Evolutionary conservation across 2,888 invertebrate species (phyloP).

Genomic region (Lasius fuliginosus): DNA sequence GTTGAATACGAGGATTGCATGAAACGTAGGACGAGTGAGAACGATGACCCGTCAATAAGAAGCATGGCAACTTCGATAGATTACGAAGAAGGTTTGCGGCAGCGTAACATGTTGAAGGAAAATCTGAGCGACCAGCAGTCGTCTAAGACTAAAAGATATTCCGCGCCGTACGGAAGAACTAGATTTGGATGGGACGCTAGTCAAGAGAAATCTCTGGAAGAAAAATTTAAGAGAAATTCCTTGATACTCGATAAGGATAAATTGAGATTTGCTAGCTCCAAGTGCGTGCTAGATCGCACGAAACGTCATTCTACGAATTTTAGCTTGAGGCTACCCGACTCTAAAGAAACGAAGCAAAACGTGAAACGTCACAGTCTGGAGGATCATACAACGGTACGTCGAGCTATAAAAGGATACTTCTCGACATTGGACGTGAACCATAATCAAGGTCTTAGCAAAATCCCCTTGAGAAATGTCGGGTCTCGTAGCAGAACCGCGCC

Average conservation of each 20-base stretch:
- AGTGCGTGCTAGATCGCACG: constrained; percentile 76
- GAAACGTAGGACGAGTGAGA: constrained; percentile 73
- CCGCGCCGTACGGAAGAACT: constrained; percentile 68
- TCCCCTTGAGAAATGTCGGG: constrained; percentile 81
- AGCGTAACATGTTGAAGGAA: constrained; percentile 67
- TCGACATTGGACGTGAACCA: constrained; percentile 84
- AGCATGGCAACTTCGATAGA: constrained; percentile 76
- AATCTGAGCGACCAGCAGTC: constrained; percentile 69
- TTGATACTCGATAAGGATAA: constrained; percentile 78
- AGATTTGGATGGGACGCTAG: constrained; percentile 70
- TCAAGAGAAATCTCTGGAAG: constrained; percentile 68
- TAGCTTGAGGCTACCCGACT: constrained; percentile 75
- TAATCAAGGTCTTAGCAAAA: constrained; percentile 84
- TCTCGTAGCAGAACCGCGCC: constrained; percentile 84
- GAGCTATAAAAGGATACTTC: constrained; percentile 70
- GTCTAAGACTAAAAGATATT: constrained; percentile 71
- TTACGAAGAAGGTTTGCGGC: constrained; percentile 78
- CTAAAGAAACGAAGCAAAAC: constrained; percentile 79
- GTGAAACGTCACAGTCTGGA: constrained; percentile 83
- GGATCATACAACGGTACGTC: constrained; percentile 73
- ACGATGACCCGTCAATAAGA: constrained; percentile 70
- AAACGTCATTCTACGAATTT: constrained; percentile 82
- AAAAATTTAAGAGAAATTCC: constrained; percentile 77
- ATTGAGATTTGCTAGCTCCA: constrained; percentile 72
- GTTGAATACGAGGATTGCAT: constrained; percentile 80